Conservation (phyloP, 1,140 invertebrate species). For the Akabosia matsudoensis region DNA sequence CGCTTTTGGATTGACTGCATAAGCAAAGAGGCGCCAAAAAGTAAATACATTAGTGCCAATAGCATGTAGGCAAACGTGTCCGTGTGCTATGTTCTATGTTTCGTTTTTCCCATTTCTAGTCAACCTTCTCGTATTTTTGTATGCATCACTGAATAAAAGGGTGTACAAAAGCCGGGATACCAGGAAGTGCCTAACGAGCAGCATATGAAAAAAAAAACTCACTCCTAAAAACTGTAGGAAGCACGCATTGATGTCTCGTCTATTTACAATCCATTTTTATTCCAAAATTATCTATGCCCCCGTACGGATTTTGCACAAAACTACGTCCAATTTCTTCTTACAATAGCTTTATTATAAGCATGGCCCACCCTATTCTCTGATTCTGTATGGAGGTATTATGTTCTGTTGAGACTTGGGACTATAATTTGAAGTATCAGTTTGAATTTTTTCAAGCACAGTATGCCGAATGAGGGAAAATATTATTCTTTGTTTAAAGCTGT, state of each 20-base stretch:
- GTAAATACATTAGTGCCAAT: neutral
- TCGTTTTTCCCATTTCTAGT: neutral
- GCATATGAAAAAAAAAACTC: neutral
- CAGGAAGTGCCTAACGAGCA: constrained; percentile 12
- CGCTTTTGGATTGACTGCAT: neutral
- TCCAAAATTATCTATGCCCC: too few species aligned
- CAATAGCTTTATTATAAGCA: neutral
- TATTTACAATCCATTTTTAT: too few species aligned
- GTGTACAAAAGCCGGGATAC: neutral
- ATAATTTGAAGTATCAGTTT: too few species aligned
- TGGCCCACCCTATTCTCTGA: neutral
- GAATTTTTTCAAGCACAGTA: too few species aligned
- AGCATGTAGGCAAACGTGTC: neutral
- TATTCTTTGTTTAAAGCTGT: too few species aligned
- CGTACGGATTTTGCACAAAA: too few species aligned
- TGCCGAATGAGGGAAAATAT: too few species aligned
- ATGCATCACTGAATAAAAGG: constrained; percentile 14
- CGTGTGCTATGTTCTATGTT: neutral
- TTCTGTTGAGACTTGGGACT: too few species aligned
- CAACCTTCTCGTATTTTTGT: neutral
- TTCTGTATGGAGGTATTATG: too few species aligned
- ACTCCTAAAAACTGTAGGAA: neutral
- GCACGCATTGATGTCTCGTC: neutral
- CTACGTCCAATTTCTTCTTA: neutral
- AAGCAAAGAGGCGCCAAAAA: neutral